Conservation (phyloP, 1,140 invertebrate species). For the Dreissena rostriformis region DNA sequence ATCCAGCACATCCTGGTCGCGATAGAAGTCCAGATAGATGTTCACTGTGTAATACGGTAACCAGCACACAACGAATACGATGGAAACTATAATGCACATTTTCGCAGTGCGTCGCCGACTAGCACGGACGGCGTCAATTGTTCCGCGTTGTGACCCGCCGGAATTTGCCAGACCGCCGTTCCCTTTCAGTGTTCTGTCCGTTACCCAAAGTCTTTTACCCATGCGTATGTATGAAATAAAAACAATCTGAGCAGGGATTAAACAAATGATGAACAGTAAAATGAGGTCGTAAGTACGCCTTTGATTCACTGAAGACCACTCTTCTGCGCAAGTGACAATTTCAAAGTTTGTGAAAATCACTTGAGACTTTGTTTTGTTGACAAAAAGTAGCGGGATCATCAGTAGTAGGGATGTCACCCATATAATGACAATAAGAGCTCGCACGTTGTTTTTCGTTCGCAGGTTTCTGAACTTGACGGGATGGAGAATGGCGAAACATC, state of each 20-base stretch:
- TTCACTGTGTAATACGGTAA: slow-evolving; percentile 90
- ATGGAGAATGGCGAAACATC: slow-evolving; percentile 89
- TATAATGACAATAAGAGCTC: slow-evolving; percentile 83
- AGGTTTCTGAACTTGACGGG: slow-evolving; percentile 86
- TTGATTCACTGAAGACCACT: slow-evolving; percentile 70
- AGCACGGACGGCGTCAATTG: slow-evolving; percentile 83
- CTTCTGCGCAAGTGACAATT: slow-evolving; percentile 84
- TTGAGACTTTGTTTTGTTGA: slow-evolving; percentile 75
- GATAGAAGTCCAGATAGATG: slow-evolving; percentile 85
- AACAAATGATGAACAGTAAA: slow-evolving; percentile 87
- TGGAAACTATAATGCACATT: slow-evolving; percentile 95
- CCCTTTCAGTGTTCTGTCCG: slow-evolving; percentile 84
- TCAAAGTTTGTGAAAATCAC: slow-evolving; percentile 58
- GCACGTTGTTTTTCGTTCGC: slow-evolving; percentile 84
- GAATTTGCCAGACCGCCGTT: slow-evolving; percentile 55
- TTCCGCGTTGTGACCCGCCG: slow-evolving; percentile 46
- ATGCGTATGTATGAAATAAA: slow-evolving; percentile 89
- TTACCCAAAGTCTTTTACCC: slow-evolving; percentile 87
- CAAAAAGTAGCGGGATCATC: slow-evolving; percentile 86
- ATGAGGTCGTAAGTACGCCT: slow-evolving; percentile 84
- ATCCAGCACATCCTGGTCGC: slow-evolving; percentile 64
- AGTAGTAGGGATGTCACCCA: slow-evolving; percentile 87
- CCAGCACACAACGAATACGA: slow-evolving; percentile 97
- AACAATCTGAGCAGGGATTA: slow-evolving; percentile 86
- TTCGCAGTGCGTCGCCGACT: slow-evolving; percentile 94